These are phyloP conservation scores for Liopterus haemorrhoidalis DNA, from an alignment of 2,888 invertebrate species.

Conservation along the genomic window DNA sequence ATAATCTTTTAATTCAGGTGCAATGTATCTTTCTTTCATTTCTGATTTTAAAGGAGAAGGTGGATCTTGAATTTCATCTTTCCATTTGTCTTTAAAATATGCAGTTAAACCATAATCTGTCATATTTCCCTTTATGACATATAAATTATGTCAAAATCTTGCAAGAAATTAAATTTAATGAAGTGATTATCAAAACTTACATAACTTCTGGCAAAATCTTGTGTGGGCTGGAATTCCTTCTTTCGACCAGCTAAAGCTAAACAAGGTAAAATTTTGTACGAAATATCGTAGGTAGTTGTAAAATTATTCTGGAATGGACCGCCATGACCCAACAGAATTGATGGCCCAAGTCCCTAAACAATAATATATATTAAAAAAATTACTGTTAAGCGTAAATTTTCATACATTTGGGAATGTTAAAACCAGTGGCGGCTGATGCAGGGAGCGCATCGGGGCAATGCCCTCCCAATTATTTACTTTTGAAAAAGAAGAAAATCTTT, in stretches of 20 bases:
- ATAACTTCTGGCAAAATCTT: conserved; percentile 15
- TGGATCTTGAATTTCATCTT: conserved; percentile 3
- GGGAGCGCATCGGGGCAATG: too few relatives aligned
- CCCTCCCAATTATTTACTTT: too few relatives aligned
- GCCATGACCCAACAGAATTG: conserved; percentile 10
- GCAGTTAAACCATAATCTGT: conserved; percentile 13
- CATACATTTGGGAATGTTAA: too few relatives aligned
- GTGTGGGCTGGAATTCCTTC: too few relatives aligned
- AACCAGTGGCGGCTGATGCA: too few relatives aligned
- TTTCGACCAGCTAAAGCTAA: too few relatives aligned
- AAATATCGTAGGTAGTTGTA: conserved; percentile 50
- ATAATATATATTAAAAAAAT: conserved; percentile 1
- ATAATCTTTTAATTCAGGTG: conserved; percentile 3
- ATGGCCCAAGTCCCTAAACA: conserved; percentile 9
- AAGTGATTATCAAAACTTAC: conserved; percentile 13
- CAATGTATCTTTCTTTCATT: conserved; percentile 11
- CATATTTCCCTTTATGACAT: conserved; percentile 13
- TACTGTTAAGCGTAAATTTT: too few relatives aligned
- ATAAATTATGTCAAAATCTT: neutral
- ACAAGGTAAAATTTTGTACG: conserved; percentile 52
- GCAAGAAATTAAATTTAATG: neutral
- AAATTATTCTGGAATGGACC: conserved; percentile 46
- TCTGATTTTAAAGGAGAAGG: conserved; percentile 7
- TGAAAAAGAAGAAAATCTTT: too few relatives aligned
- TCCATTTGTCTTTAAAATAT: conserved; percentile 9